Evolutionary conservation across 2,113 vertebrate genomes (phyloP), one percentile per base, ranked within the genome.

Genomic region (Carassius carassius): DNA sequence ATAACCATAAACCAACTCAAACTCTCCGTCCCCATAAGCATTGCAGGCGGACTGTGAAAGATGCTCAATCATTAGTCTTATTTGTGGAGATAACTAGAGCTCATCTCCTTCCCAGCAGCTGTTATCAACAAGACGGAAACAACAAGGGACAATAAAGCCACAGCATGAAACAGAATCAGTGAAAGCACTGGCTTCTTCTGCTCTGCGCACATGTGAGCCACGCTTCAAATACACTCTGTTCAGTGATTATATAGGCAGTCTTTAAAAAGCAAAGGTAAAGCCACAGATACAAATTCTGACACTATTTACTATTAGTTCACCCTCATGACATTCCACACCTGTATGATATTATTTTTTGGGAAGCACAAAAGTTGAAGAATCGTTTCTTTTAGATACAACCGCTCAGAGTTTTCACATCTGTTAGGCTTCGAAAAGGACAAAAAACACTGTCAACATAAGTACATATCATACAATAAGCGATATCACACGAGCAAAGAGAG

Each of bases 21-120:
- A 35, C 56, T 21, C 56, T 60, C 47, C 4, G 14, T 63, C 58
- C 56, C 17, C 5, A 3, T 44, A 23, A 35, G 35, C 78, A 5
- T 82, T 78, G 81, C 82, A 77, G 78, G 77, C 51, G n/a, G 60
- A 13, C 29, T 56, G 60, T 81, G 69, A 74, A 87, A 84, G 62
- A 77, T n/a, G 62, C 56, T 72, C 62, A 65, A 44, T 75, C 60
- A 74, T 44, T 67, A 69, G 16, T 29, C 72, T 87, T 60, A 82
- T 77, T 58, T 70, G 70, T 77, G 65, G 82, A 76, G 77, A 81
- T 79, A 79, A 72, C 17, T 74, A 80, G 47, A 21, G 35, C 74
- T 16, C 44, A 73, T 19, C 69, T 86, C 67, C 47, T 21, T 81
- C 23, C 25, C 78, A 81, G 58, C 37, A 80, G 63, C 56, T 80